Evolutionary conservation across 2,888 invertebrate species (phyloP).

Genomic region (Clusia tigrina): DNA sequence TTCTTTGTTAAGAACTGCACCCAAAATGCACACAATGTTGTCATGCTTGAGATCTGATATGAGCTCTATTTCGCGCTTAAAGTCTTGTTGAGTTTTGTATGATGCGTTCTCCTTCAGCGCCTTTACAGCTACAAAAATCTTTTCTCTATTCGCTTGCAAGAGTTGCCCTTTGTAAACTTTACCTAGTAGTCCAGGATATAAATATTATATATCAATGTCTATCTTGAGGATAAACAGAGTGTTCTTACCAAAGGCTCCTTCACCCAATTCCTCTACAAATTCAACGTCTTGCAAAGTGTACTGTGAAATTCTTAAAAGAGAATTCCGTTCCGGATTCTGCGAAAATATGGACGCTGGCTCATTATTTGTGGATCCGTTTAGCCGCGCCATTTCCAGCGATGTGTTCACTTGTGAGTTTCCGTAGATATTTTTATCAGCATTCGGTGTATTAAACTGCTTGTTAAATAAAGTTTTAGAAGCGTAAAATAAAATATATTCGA

Average conservation of each 20-base stretch:
- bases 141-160: slow-evolving; percentile 71
- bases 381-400: slow-evolving; percentile 84
- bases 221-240: neutral
- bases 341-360: slow-evolving; percentile 60
- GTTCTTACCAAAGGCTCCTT: slow-evolving; percentile 87
- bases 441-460: slow-evolving; percentile 74
- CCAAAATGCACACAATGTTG: slow-evolving; percentile 94
- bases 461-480: neutral
- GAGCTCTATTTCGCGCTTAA: slow-evolving; percentile 91
- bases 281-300: slow-evolving; percentile 85
- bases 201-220: neutral
- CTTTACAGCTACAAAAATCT: slow-evolving; percentile 89
- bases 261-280: slow-evolving; percentile 90
- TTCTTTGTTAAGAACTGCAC: slow-evolving; percentile 87
- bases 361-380: slow-evolving; percentile 69
- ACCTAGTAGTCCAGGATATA: slow-evolving; percentile 41
- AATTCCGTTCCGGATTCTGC: slow-evolving; percentile 63
- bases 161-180: slow-evolving; percentile 96
- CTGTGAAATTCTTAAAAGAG: slow-evolving; percentile 76
- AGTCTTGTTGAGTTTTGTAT: slow-evolving; percentile 89
- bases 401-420: slow-evolving; percentile 79
- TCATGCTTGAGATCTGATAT: slow-evolving; percentile 95
- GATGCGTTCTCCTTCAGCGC: slow-evolving; percentile 93
- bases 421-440: slow-evolving; percentile 82
- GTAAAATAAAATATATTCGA: no score